Evolutionary conservation across 2,888 invertebrate species (phyloP).

Genomic region (Caenorhabditis uteleia): DNA sequence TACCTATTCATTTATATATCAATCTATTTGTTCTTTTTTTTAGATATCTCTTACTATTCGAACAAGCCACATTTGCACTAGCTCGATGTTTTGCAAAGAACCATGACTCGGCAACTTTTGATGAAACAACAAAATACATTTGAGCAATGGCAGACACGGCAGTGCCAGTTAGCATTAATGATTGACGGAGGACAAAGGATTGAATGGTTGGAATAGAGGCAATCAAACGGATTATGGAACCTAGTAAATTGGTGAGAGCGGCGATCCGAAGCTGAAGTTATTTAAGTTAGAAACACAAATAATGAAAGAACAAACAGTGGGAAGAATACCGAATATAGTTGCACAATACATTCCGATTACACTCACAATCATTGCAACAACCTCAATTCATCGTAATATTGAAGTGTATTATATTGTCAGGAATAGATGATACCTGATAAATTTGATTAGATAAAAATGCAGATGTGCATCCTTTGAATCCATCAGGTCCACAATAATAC

Average conservation of each 20-base stretch:
- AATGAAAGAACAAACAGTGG: conserved; percentile 43
- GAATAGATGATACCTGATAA: conserved; percentile 56
- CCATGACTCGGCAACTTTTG: conserved; percentile 65
- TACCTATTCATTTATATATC: too few relatives aligned
- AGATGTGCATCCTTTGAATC: conserved; percentile 55
- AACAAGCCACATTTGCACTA: conserved; percentile 56
- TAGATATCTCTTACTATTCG: conserved; percentile 13
- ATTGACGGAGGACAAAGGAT: conserved; percentile 12
- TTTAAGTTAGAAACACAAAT: not conserved
- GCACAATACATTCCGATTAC: conserved; percentile 65
- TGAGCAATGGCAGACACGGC: conserved; percentile 23
- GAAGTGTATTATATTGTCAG: too few relatives aligned
- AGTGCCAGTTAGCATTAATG: conserved; percentile 21
- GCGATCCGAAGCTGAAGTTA: conserved; percentile 16
- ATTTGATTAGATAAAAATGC: conserved; percentile 58
- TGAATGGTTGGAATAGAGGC: conserved; percentile 17
- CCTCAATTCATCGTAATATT: too few relatives aligned
- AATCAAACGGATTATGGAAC: conserved; percentile 18
- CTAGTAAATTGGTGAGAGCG: conserved; percentile 19
- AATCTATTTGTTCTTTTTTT: not conserved
- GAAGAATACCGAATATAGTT: conserved; percentile 62
- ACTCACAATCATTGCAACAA: conserved; percentile 61
- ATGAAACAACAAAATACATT: conserved; percentile 48
- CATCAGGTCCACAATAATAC: conserved; percentile 52
- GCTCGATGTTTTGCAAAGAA: conserved; percentile 61